Conservation (phyloP, 1,140 invertebrate genomes). For the Kradibia gibbosae region DNA sequence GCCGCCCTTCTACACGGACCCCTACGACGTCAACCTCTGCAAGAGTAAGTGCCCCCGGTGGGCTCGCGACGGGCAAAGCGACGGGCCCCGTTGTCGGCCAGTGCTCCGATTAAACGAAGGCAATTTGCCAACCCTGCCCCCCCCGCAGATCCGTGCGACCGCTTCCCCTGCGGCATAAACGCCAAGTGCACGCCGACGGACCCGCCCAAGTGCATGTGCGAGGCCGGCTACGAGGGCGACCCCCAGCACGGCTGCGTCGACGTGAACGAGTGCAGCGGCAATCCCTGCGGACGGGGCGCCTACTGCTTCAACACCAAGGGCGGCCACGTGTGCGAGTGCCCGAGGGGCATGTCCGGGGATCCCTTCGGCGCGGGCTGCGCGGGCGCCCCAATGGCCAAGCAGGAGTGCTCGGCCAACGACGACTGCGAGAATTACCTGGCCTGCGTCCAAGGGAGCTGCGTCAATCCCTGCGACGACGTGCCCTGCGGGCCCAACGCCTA, state of each 20-base stretch:
- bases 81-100: no score
- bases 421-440: slow-evolving; percentile 86
- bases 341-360: slow-evolving; percentile 85
- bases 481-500: slow-evolving; percentile 88
- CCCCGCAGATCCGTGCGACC: slow-evolving; percentile 80
- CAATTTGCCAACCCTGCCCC: no score
- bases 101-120: no score
- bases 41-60: slow-evolving; percentile 85
- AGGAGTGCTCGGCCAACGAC: slow-evolving; percentile 80
- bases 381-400: slow-evolving; percentile 68
- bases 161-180: slow-evolving; percentile 92
- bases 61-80: no score
- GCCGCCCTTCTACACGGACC: slow-evolving; percentile 89
- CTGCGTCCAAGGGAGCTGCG: slow-evolving; percentile 83
- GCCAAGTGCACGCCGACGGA: slow-evolving; percentile 92
- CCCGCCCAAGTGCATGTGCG: slow-evolving; percentile 90
- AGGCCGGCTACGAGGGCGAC: slow-evolving; percentile 87
- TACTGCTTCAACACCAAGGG: slow-evolving; percentile 90
- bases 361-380: slow-evolving; percentile 87
- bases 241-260: slow-evolving; percentile 87
- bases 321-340: slow-evolving; percentile 88
- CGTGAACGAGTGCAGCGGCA: slow-evolving; percentile 85
- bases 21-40: slow-evolving; percentile 85
- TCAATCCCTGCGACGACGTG: slow-evolving; percentile 85
- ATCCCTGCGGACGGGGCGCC: slow-evolving; percentile 88